phyloP scores from a whole-genome alignment of 64 coral and sea anemone species.

The Cladopsammia gracilis region DNA sequence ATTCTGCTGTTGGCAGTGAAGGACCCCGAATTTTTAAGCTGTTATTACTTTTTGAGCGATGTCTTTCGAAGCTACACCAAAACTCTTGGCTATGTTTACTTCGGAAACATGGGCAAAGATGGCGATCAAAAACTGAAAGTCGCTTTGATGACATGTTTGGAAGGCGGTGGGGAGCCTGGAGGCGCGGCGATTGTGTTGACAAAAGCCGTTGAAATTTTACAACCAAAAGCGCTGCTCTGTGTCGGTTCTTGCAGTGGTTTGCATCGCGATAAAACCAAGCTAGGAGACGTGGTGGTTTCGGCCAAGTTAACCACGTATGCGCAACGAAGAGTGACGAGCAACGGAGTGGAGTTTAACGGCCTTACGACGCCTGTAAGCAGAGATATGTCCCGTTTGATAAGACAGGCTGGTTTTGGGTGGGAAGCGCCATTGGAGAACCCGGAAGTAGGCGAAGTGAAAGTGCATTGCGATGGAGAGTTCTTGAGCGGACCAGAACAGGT shows the following conservation, averaged over 20 bases:
- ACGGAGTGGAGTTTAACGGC: background rate
- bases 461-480: conserved; percentile 16
- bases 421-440: conserved; percentile 31
- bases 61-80: background rate
- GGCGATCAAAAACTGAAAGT: background rate
- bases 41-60: background rate
- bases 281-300: conserved; percentile 32
- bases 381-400: background rate
- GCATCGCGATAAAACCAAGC: conserved; percentile 14
- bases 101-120: background rate
- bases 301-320: conserved; percentile 34
- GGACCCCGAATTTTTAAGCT: background rate
- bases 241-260: conserved; percentile 1
- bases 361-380: background rate
- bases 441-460: conserved; percentile 6
- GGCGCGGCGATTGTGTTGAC: background rate
- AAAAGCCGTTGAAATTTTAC: background rate
- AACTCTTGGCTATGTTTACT: background rate
- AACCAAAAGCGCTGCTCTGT: conserved; percentile 19
- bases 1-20: background rate
- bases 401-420: conserved; percentile 32
- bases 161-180: background rate
- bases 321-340: background rate
- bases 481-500: conserved; percentile 60
- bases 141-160: conserved; percentile 21